Evolutionary conservation across 23 tunicate species (phyloP).

Genomic region (Phallusia fumigata): DNA sequence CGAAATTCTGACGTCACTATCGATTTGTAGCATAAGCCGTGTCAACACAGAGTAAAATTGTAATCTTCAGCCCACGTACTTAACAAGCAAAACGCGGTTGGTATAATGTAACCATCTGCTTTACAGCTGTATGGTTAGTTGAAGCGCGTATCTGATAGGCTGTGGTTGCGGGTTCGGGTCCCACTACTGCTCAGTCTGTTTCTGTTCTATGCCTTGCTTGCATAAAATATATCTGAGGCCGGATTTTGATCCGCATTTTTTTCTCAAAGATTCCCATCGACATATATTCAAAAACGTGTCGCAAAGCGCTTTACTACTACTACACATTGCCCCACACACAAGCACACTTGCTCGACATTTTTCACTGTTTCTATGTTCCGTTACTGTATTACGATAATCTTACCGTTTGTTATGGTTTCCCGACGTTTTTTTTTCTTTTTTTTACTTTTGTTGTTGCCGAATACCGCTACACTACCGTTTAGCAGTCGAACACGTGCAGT

Average conservation of each 20-base stretch:
- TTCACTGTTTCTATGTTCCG: slow-evolving; percentile 10
- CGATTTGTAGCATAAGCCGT: not conserved
- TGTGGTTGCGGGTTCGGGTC: too few relatives aligned
- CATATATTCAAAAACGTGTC: not conserved
- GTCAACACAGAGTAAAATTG: too few relatives aligned
- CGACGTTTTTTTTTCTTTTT: not conserved
- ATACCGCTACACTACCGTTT: not conserved
- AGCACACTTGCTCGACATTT: not conserved
- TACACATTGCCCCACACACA: not conserved
- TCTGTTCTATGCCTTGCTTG: too few relatives aligned
- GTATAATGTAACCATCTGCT: too few relatives aligned
- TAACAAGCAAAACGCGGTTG: too few relatives aligned
- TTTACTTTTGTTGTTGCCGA: not conserved
- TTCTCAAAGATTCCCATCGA: too few relatives aligned
- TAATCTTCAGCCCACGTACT: too few relatives aligned
- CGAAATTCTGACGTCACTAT: slow-evolving; percentile 19
- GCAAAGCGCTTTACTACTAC: not conserved
- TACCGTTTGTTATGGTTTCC: not conserved
- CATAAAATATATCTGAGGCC: too few relatives aligned
- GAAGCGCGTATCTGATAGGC: too few relatives aligned
- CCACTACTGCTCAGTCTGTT: too few relatives aligned
- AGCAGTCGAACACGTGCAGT: not conserved
- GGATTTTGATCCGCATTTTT: too few relatives aligned
- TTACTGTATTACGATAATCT: slow-evolving; percentile 3
- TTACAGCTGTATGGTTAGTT: too few relatives aligned